phyloP scores from a whole-genome alignment of 2,888 invertebrate species.

The Romanomermis culicivorax region DNA sequence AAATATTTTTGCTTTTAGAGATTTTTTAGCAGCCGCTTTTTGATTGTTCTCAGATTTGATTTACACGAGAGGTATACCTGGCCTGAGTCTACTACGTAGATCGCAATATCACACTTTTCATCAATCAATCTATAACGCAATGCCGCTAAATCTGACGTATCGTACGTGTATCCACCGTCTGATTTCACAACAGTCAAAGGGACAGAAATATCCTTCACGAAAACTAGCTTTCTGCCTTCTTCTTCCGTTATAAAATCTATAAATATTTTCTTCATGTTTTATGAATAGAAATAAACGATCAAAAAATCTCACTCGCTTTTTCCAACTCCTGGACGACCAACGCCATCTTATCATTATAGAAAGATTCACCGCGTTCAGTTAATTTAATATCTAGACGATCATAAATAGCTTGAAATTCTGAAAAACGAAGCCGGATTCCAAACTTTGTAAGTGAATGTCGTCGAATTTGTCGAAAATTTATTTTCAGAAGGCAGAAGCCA shows the following conservation, averaged over 20 bases:
- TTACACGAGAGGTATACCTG: too few species aligned
- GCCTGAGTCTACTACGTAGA: slow-evolving; percentile 83
- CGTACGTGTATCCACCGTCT: slow-evolving; percentile 87
- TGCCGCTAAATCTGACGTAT: slow-evolving; percentile 88
- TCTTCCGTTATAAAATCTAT: slow-evolving; percentile 37
- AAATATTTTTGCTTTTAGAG: too few species aligned
- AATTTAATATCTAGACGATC: slow-evolving; percentile 54
- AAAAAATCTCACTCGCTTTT: slow-evolving; percentile 36
- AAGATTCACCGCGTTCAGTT: slow-evolving; percentile 76
- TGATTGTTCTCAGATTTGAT: too few species aligned
- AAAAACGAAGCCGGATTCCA: slow-evolving; percentile 14
- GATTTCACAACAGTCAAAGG: slow-evolving; percentile 86
- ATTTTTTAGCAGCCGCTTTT: too few species aligned
- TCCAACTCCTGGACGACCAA: slow-evolving; percentile 51
- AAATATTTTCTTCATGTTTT: slow-evolving; percentile 1
- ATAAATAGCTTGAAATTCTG: slow-evolving; percentile 75
- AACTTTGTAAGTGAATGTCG: too few species aligned
- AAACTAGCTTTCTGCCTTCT: slow-evolving; percentile 41
- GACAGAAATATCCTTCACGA: slow-evolving; percentile 34
- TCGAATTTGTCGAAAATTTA: too few species aligned
- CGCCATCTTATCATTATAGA: slow-evolving; percentile 79
- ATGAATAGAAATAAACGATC: neutral
- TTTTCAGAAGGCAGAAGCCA: too few species aligned
- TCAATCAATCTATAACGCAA: slow-evolving; percentile 35
- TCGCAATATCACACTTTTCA: slow-evolving; percentile 64